A percentile compares a stretch with the other conserved stretches of the same genome.
Evolutionary conservation across 2,113 vertebrate genomes (phyloP).

Genomic region (Leuciscus idus): DNA sequence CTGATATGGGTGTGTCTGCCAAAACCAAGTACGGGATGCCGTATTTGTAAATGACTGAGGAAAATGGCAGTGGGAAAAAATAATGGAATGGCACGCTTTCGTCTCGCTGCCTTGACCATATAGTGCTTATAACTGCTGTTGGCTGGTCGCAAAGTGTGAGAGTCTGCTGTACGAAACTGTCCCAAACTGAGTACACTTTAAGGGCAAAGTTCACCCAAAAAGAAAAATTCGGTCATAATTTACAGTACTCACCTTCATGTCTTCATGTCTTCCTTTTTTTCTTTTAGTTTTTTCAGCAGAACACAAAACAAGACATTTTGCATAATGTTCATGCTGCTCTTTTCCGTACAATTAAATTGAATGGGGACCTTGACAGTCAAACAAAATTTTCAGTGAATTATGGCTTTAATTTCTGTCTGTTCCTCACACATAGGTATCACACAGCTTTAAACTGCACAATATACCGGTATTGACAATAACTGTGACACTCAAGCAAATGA

Average conservation of each 20-base stretch:
- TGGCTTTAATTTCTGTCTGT: background rate
- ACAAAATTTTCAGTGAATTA: background rate
- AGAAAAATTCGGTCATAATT: background rate
- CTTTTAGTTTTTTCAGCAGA: background rate
- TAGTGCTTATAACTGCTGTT: background rate
- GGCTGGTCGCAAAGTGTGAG: too few species aligned
- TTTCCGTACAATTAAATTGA: background rate
- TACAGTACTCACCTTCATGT: background rate
- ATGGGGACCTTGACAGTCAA: background rate
- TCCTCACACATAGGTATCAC: background rate
- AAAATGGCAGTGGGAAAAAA: constrained; percentile 63
- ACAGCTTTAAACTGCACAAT: too few species aligned
- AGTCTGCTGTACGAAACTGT: background rate
- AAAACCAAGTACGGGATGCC: constrained; percentile 74
- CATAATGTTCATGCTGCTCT: background rate
- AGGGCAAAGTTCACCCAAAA: background rate
- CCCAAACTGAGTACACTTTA: background rate
- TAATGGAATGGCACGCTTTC: background rate
- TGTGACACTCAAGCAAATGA: background rate
- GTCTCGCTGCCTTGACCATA: background rate
- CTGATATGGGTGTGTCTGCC: constrained; percentile 81
- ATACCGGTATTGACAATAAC: background rate
- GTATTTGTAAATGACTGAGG: constrained; percentile 64
- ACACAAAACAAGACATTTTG: background rate
- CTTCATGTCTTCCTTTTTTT: background rate